phyloP scores from a whole-genome alignment of 1,140 invertebrate species.

The Amphibalanus amphitrite region DNA sequence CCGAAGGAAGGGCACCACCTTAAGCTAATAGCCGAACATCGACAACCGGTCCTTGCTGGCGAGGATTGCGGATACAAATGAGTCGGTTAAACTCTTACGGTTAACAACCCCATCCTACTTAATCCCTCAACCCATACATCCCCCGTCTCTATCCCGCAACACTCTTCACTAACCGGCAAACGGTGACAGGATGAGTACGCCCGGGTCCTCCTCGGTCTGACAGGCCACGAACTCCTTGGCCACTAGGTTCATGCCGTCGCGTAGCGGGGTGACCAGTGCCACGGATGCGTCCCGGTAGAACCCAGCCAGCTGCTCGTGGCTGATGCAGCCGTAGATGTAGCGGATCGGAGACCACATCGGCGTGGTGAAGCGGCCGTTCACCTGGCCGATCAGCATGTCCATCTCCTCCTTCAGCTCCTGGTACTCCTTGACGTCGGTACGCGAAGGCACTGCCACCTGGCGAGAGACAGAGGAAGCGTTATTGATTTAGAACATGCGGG shows the following conservation, averaged over 20 bases:
- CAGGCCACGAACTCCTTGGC: slow-evolving; percentile 86
- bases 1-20: not conserved
- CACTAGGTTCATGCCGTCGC: slow-evolving; percentile 85
- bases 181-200: slow-evolving; percentile 71
- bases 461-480: not conserved
- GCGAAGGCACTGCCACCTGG: slow-evolving; percentile 63
- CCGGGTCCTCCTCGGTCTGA: slow-evolving; percentile 60
- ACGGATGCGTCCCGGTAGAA: slow-evolving; percentile 62
- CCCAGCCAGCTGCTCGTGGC: slow-evolving; percentile 61
- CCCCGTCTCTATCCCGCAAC: not conserved
- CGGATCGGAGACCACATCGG: slow-evolving; percentile 80
- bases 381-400: slow-evolving; percentile 58
- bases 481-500: too few species aligned
- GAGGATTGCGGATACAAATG: too few species aligned
- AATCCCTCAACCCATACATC: too few species aligned
- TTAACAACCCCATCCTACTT: too few species aligned
- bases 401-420: slow-evolving; percentile 79
- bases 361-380: slow-evolving; percentile 28
- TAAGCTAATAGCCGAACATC: too few species aligned
- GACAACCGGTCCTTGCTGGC: too few species aligned
- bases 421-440: slow-evolving; percentile 78
- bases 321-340: slow-evolving; percentile 73
- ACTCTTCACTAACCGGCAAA: slow-evolving; percentile 46
- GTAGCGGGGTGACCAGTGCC: slow-evolving; percentile 62
- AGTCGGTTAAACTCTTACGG: too few species aligned